Base-by-base conservation (phyloP, 1,140 invertebrate species). In the Drosophila jambulina region DNA sequence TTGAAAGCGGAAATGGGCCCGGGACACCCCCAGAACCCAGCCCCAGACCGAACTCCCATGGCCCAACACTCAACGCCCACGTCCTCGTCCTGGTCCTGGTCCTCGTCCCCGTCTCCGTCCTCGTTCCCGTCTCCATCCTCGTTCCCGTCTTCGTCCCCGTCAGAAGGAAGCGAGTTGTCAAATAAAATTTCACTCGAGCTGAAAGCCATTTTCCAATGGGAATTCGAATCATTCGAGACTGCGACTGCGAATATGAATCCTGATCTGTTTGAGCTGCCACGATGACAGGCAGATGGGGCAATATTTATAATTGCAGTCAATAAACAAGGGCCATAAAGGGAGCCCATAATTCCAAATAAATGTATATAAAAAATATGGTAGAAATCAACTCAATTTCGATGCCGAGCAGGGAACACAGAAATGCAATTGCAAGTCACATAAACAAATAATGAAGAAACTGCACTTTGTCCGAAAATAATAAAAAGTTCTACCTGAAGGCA, bases 1-100 rank as follows among this genome's bases (percentile, higher is more conserved):
- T 74, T 74, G 70, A 72, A 74, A 74, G 67, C 70, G 70, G 70
- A 74, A 72, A 74, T 74, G 69, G 45, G 69, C 53, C 53, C 49
- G 12, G 29, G n/a, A 27, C 40, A n/a, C n/a, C 8, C 19, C 7
- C 10, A 10, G 4, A 32, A 10, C 27, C 59, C 23, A 21, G 9
- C 8, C 19, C n/a, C 29, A 36, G 7, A 34, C 32, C 10, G 32
- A 32, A 32, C n/a, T n/a, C n/a, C 8, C 17, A 15, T 19, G 17
- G 8, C 2, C 34, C 34, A 4, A 46, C 40, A 9, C 19, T 36
- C 2, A 5, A 4, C 23, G 0, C 8, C 27, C 17, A 36, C 36
- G 2, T 23, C 34, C 57, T 13, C 21, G 53, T 32, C 17, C 8
- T 27, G 4, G 3, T 13, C 3, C 0, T 4, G 3, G 32, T 34